These are phyloP conservation scores for Epistrophella euchroma DNA, from an alignment of 2,888 invertebrate species.

Conservation along the genomic window DNA sequence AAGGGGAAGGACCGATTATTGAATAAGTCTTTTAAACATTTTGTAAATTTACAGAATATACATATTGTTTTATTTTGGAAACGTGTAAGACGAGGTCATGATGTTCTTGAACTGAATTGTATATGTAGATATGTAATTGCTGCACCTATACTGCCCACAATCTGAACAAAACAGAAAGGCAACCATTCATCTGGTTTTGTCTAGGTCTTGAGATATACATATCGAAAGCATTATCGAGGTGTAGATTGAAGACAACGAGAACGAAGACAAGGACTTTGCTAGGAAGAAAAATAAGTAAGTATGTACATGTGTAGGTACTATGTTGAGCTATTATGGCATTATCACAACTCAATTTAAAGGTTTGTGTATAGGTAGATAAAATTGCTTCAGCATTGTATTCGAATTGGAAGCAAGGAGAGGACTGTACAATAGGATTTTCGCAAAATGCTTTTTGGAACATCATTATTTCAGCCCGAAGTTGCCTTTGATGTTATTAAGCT, in stretches of 20 bases:
- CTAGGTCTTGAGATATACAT: constrained; percentile 9
- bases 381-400: constrained; percentile 48
- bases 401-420: not conserved
- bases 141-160: constrained; percentile 36
- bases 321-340: constrained; percentile 54
- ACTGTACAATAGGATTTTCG: constrained; percentile 50
- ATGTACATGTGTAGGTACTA: not conserved
- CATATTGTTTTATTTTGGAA: constrained; percentile 63
- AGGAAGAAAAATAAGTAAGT: not conserved
- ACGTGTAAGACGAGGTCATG: constrained; percentile 54
- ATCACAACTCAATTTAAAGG: constrained; percentile 71
- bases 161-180: constrained; percentile 7
- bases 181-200: constrained; percentile 22
- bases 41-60: constrained; percentile 68
- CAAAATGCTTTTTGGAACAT: constrained; percentile 56
- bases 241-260: not conserved
- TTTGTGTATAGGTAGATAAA: constrained; percentile 48
- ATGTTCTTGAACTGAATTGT: constrained; percentile 33
- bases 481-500: constrained; percentile 61
- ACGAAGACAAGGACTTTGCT: not conserved
- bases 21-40: constrained; percentile 73
- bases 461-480: constrained; percentile 39
- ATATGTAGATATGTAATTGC: constrained; percentile 16
- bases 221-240: constrained; percentile 6
- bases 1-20: constrained; percentile 38